Percentiles rank a stretch among this genome's conserved stretches.
Conservation (phyloP, 2,113 vertebrate species). For the Caranx ignobilis region DNA sequence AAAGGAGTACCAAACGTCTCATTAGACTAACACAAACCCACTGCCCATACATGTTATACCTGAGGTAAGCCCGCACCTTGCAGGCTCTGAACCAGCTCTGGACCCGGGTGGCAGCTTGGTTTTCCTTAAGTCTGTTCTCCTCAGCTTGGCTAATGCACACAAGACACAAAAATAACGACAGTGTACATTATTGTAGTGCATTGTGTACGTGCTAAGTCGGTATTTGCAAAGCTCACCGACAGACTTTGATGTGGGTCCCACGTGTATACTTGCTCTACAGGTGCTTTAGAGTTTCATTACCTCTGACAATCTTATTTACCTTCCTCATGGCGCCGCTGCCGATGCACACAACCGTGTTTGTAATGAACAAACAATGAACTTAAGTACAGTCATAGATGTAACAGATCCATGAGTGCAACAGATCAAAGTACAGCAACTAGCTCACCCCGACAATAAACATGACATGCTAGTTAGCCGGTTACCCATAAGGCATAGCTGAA, state of each 20-base stretch:
- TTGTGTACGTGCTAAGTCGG: not conserved
- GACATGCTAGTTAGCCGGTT: not conserved
- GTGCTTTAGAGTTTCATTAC: not conserved
- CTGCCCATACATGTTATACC: conserved; percentile 77
- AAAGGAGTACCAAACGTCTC: not conserved
- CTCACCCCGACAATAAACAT: not conserved
- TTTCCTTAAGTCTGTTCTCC: conserved; percentile 80
- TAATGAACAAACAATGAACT: no score
- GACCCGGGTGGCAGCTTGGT: conserved; percentile 86
- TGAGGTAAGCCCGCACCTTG: conserved; percentile 86
- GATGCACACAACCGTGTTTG: no score
- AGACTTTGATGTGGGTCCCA: not conserved
- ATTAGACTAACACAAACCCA: conserved; percentile 5
- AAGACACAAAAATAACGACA: not conserved
- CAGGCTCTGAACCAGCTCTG: conserved; percentile 93
- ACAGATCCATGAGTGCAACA: not conserved
- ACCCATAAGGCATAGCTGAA: no score
- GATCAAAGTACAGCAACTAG: not conserved
- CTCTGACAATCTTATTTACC: no score
- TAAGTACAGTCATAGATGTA: not conserved
- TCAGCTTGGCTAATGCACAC: conserved; percentile 82
- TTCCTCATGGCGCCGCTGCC: no score
- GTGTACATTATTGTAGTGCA: not conserved
- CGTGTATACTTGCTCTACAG: not conserved
- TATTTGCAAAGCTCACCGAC: not conserved